Percentiles rank a stretch among this genome's conserved stretches.
Conservation (phyloP, 2,888 invertebrate genomes). For the Apantesis nais region DNA sequence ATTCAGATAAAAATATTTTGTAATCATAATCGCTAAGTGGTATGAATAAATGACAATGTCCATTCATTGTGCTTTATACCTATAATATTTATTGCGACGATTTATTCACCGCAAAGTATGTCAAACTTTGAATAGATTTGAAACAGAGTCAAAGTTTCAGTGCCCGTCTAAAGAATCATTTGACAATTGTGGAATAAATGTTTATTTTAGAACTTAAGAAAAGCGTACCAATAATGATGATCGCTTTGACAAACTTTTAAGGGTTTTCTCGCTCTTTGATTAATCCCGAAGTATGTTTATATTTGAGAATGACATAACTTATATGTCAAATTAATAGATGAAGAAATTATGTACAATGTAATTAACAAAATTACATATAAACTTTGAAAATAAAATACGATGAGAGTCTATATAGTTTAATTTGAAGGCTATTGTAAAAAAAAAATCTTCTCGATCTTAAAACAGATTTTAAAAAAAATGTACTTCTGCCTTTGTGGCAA, state of each 20-base stretch:
- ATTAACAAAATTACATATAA: not conserved
- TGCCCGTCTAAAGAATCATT: constrained; percentile 37
- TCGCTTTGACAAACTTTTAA: constrained; percentile 34
- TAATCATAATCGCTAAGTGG: no score
- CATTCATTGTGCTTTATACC: not conserved
- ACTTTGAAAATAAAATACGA: no score
- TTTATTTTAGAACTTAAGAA: constrained; percentile 32
- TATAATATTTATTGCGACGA: constrained; percentile 2
- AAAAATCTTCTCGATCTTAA: no score
- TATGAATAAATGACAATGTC: not conserved
- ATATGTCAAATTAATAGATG: not conserved
- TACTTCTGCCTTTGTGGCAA: no score
- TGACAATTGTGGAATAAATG: constrained; percentile 29
- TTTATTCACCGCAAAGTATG: constrained; percentile 19
- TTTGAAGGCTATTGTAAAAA: no score
- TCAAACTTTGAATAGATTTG: constrained; percentile 19
- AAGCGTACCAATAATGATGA: constrained; percentile 23
- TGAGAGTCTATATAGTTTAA: no score
- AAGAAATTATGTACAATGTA: not conserved
- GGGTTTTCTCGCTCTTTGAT: constrained; percentile 18
- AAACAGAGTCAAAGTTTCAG: constrained; percentile 31
- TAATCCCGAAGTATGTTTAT: constrained; percentile 12
- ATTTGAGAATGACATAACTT: not conserved
- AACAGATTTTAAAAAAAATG: no score
- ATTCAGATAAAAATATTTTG: no score